Conservation (phyloP, 2,888 invertebrate genomes). For the Cosmopolites sordidus region DNA sequence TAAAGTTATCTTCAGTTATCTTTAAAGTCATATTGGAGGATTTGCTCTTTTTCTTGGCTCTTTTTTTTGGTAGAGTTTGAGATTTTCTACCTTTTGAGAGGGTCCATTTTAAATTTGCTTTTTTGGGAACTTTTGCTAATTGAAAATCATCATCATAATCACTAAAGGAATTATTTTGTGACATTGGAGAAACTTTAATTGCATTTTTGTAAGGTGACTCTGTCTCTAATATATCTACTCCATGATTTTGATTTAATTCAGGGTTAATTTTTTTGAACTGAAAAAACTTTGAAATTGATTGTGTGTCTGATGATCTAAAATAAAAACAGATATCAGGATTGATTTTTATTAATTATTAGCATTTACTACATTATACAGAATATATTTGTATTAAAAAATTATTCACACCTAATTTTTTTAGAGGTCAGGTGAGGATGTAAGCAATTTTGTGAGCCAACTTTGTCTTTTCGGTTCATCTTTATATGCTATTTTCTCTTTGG, state of each 20-base stretch:
- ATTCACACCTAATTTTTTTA: slow-evolving; percentile 21
- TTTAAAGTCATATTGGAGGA: slow-evolving; percentile 42
- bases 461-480: slow-evolving; percentile 35
- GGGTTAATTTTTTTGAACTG: not conserved
- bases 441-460: slow-evolving; percentile 32
- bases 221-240: no score
- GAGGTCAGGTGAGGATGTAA: slow-evolving; percentile 26
- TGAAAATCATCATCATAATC: slow-evolving; percentile 41
- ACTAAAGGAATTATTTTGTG: not conserved
- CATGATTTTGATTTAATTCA: no score
- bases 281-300: slow-evolving; percentile 12
- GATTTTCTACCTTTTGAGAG: slow-evolving; percentile 18
- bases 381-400: no score
- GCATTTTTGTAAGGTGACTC: slow-evolving; percentile 37
- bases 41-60: slow-evolving; percentile 40
- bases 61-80: slow-evolving; percentile 10
- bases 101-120: slow-evolving; percentile 21
- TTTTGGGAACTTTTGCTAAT: slow-evolving; percentile 34
- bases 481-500: slow-evolving; percentile 32
- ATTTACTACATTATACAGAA: no score
- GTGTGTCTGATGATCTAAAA: slow-evolving; percentile 2
- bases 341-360: no score
- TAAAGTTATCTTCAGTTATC: slow-evolving; percentile 50
- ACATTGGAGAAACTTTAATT: slow-evolving; percentile 28
- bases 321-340: no score